phyloP scores from a whole-genome alignment of 2,888 invertebrate genomes.

The Euclidia mi region DNA sequence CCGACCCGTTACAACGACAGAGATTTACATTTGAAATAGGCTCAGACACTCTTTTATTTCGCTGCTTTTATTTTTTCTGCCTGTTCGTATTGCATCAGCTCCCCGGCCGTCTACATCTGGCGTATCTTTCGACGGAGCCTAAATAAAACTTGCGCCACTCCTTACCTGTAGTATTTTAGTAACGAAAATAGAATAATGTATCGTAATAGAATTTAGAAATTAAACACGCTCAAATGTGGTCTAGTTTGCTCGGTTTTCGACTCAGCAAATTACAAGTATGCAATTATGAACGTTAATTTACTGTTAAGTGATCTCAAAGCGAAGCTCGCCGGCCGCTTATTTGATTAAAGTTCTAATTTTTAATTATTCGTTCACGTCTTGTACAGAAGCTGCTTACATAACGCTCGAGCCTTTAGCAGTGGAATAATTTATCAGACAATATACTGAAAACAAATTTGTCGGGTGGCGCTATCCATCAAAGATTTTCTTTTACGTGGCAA shows the following conservation, averaged over 20 bases:
- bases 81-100: constrained; percentile 57
- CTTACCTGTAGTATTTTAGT: constrained; percentile 49
- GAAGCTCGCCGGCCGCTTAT: constrained; percentile 52
- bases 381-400: constrained; percentile 13
- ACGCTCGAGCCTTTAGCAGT: constrained; percentile 35
- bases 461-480: constrained; percentile 67
- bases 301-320: constrained; percentile 53
- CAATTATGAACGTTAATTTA: constrained; percentile 58
- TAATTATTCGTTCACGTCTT: constrained; percentile 55
- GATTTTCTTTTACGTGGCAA: constrained; percentile 58
- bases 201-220: constrained; percentile 48
- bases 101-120: constrained; percentile 34
- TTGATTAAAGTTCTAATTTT: constrained; percentile 60
- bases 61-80: constrained; percentile 72
- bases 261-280: constrained; percentile 51
- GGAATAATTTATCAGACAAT: constrained; percentile 60
- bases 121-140: constrained; percentile 21
- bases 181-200: constrained; percentile 44
- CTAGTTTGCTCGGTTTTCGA: constrained; percentile 43
- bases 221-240: constrained; percentile 38
- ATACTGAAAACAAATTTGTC: constrained; percentile 59
- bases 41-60: constrained; percentile 80
- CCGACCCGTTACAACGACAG: constrained; percentile 81
- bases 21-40: constrained; percentile 87
- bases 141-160: constrained; percentile 36